Base-by-base conservation (phyloP, 2,113 vertebrate genomes). In the Macrotis lagotis region DNA sequence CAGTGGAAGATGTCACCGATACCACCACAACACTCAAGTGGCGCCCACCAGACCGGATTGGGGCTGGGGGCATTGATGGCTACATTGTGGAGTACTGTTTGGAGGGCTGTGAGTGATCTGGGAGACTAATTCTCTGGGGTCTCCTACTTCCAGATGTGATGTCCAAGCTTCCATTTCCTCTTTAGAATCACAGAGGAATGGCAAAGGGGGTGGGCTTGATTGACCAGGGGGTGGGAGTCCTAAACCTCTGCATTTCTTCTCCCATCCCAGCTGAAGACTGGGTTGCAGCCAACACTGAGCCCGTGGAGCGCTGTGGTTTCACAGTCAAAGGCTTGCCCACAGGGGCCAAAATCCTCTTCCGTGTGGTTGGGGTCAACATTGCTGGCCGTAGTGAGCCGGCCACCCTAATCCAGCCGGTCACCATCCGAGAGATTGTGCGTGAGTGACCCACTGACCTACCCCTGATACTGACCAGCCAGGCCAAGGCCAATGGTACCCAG, bases 41-140 rank as follows among this genome's bases (percentile, higher is more conserved):
- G 99, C 98, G 98, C 92, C 99, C 99, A 9, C 99, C 99, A 0
- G 98, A 99, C 52, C 98, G 97, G 96, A 98, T 99, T 0, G 99
- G 99, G 16, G 99, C 99, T 0, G 99, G 99, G 0, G 99, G 99
- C 96, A 98, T 99, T 31, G 99, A 99, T 0, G 99, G 99, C 0
- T 99, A 99, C 98, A 98, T 99, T 97, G 98, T 99, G 44, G 99
- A 99, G 97, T 99, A 99, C 98, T 99, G 99, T 97, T 97, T 98
- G 97, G 99, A 99, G 96, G 99, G 98, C 98, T 98, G 99, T 99
- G 96, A 99, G 98, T 98, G 89, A 25, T 25, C 25, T 10, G 2
- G 53, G 25, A 28, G 53, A 8, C 48, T 25, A 47, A 47, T 8
- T 44, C 26, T 74, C 25, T 48, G 53, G 31, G 26, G 1, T 8